Evolutionary conservation across 2,113 vertebrate species (phyloP), one percentile per base, ranked within the genome.

Genomic region (Formicarius rufipectus): DNA sequence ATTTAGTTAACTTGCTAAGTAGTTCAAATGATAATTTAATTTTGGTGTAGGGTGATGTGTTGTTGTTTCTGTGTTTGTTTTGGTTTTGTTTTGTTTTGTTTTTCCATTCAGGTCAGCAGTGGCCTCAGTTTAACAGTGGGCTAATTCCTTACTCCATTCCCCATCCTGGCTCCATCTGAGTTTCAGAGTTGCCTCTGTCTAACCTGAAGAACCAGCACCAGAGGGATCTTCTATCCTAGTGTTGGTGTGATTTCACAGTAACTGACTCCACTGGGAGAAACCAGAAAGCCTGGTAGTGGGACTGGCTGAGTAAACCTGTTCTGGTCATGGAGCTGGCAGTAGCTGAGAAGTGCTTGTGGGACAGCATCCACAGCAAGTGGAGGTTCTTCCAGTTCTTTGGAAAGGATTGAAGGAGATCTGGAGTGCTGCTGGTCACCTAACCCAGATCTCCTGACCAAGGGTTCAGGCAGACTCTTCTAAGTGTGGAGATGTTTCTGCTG

Each of bases 1-100:
- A 97, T 89, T 97, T 97, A 96, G 93, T 89, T 72, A 96, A 93
- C 89, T 95, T 96, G 85, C 81, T 95, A 95, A 93, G 76, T 79
- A 91, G 63, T 73, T 95, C 90, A 77, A 90, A 55, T 68, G 72
- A 90, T 89, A 94, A 94, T 96, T 97, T 86, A 88, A 81, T 95
- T 95, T 94, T 69, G 37, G 31, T 94, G 45, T 72, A 52, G 47
- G 35, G 19, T 81, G 45, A 9, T 91, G 42, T 77, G 45, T 20
- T 40, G 25, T 23, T 44, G 44, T 19, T n/a, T n/a, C n/a, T n/a
- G n/a, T n/a, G n/a, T 45, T 45, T 45, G 17, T 45, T 45, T 20
- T 14, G 30, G 28, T 53, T 33, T n/a, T n/a, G n/a, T n/a, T 27
- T 49, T 74, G 71, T 63, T 67, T 58, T 73, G 64, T 68, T 55